A percentile compares a stretch with the other conserved stretches of the same genome.
Conservation (phyloP, 2,113 vertebrate species). For the Chlorodrepanis virens region DNA sequence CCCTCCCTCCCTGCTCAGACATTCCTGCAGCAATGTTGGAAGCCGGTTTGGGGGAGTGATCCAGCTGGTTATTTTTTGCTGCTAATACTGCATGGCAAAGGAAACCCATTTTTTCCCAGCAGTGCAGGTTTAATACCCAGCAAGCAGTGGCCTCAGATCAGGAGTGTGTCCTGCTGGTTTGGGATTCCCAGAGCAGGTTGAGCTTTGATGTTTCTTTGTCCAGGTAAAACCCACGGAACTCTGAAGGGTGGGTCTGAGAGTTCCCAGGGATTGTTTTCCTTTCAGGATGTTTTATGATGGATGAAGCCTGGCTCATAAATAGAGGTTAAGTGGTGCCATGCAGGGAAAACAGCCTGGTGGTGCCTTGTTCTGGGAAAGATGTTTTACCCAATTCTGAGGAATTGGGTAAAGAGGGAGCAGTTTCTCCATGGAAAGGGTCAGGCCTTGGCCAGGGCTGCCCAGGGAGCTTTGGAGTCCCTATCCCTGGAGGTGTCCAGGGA, state of each 20-base stretch:
- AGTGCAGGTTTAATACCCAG: neutral
- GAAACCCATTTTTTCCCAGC: neutral
- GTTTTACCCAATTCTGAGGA: fast-evolving
- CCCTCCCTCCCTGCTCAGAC: neutral
- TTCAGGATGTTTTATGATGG: neutral
- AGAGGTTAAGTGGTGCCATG: neutral
- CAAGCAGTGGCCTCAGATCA: fast-evolving
- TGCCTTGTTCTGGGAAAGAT: neutral
- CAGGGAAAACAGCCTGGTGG: neutral
- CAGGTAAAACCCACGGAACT: neutral
- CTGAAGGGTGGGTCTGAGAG: neutral
- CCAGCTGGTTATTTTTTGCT: neutral
- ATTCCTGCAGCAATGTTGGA: neutral
- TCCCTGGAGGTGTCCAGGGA: neutral
- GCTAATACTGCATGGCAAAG: neutral
- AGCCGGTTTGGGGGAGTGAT: neutral
- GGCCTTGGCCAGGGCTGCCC: neutral
- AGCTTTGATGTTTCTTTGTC: neutral
- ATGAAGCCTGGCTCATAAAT: neutral
- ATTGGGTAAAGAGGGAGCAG: neutral
- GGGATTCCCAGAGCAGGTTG: neutral
- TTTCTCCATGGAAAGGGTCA: fast-evolving
- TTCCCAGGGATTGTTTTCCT: neutral
- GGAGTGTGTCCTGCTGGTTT: fast-evolving
- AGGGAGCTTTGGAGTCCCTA: neutral